Percentiles rank a stretch among this genome's conserved stretches.
These are phyloP conservation scores for Brachionus sp. DNA, from an alignment of 1,140 invertebrate genomes.

Conservation along the genomic window DNA sequence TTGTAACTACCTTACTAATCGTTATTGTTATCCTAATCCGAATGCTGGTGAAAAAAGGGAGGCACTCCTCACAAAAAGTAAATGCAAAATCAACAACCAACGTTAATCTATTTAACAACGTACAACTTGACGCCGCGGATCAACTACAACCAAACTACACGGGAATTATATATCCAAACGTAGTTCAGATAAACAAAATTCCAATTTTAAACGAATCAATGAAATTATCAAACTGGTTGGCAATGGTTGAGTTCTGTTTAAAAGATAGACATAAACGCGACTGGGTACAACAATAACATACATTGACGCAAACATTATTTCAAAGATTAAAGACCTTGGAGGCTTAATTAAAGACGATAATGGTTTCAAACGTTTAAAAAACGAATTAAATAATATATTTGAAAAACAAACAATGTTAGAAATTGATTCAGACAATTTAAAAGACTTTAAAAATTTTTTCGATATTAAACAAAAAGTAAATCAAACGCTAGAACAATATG, in stretches of 20 bases:
- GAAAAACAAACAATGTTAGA: background rate
- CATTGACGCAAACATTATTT: background rate
- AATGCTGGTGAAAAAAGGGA: background rate
- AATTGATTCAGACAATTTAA: background rate
- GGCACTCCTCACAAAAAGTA: background rate
- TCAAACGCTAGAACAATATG: slow-evolving; percentile 6
- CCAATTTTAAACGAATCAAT: background rate
- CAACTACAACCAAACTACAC: background rate
- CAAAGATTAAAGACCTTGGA: background rate
- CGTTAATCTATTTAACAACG: background rate
- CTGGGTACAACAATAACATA: background rate
- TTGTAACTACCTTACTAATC: background rate
- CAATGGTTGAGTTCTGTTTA: background rate
- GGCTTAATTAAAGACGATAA: background rate
- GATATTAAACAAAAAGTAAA: background rate
- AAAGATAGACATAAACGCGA: background rate
- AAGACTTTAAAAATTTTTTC: background rate
- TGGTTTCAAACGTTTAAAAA: slow-evolving; percentile 11
- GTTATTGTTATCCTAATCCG: background rate
- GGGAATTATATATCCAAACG: background rate
- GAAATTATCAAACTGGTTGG: background rate
- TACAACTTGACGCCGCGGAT: background rate
- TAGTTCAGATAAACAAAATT: slow-evolving; percentile 3
- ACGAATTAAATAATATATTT: background rate
- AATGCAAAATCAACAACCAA: background rate